phyloP scores from a whole-genome alignment of 2,888 invertebrate species.

The Philaethria dido region DNA sequence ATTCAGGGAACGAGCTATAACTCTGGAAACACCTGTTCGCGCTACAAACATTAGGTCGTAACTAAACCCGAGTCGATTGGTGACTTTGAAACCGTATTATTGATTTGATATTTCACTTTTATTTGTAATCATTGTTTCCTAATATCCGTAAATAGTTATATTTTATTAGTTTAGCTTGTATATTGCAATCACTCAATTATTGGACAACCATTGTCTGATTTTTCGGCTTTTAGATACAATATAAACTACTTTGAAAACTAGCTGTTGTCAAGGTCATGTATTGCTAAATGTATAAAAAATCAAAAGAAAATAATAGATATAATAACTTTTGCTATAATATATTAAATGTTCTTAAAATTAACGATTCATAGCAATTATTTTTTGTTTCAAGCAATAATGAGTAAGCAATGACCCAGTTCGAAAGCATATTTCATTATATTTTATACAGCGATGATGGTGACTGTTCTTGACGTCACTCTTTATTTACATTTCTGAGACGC shows the following conservation, averaged over 20 bases:
- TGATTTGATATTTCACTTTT: neutral
- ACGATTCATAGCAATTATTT: neutral
- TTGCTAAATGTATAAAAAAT: too few species aligned
- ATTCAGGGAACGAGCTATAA: conserved; percentile 61
- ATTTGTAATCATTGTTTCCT: neutral
- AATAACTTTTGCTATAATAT: too few species aligned
- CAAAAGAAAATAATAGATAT: too few species aligned
- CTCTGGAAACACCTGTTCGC: conserved; percentile 65
- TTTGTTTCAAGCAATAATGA: conserved; percentile 22
- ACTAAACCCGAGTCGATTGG: conserved; percentile 23
- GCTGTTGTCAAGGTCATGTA: too few species aligned
- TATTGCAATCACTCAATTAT: neutral
- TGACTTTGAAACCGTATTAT: conserved; percentile 22
- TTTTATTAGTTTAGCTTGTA: neutral
- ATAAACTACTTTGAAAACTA: too few species aligned
- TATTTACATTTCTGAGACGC: conserved; percentile 20
- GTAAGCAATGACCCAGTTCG: conserved; percentile 18
- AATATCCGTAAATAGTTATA: neutral
- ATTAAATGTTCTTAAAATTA: neutral
- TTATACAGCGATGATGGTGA: conserved; percentile 7
- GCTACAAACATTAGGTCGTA: conserved; percentile 45
- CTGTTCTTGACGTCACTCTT: conserved; percentile 23
- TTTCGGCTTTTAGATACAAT: too few species aligned
- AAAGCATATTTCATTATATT: conserved; percentile 19
- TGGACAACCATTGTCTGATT: too few species aligned